Evolutionary conservation across 2,113 vertebrate species (phyloP).

Genomic region (Psilopsiagon aymara): DNA sequence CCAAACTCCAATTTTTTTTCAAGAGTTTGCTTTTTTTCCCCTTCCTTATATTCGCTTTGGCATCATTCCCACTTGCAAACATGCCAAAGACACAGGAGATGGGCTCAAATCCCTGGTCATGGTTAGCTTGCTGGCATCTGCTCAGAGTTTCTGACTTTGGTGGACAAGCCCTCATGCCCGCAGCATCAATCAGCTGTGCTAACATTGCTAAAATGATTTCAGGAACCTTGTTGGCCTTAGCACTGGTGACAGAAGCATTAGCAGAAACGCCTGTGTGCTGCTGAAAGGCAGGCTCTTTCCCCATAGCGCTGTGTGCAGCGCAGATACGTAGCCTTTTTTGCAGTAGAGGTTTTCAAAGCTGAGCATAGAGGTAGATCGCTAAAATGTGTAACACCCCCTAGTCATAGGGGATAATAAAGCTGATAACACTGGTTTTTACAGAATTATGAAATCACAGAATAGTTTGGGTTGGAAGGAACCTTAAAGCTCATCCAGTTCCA

Average conservation of each 20-base stretch:
- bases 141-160: background rate
- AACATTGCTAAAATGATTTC: background rate
- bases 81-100: background rate
- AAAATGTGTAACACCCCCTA: background rate
- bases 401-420: background rate
- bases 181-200: background rate
- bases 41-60: background rate
- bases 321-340: background rate
- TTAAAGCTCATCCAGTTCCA: background rate
- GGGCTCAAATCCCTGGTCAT: background rate
- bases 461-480: background rate
- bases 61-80: background rate
- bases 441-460: background rate
- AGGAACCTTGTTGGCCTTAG: background rate
- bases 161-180: background rate
- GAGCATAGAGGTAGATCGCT: background rate
- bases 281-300: background rate
- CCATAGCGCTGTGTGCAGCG: rapidly evolving
- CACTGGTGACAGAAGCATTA: background rate
- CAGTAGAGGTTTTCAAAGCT: background rate
- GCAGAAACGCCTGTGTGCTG: background rate
- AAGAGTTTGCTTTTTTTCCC: background rate
- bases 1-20: background rate
- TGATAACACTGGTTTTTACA: background rate
- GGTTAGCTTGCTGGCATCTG: background rate